Percentiles rank a stretch among this genome's conserved stretches.
phyloP scores from a whole-genome alignment of 1,140 invertebrate species.

The Neoseiulus cucumeris region DNA sequence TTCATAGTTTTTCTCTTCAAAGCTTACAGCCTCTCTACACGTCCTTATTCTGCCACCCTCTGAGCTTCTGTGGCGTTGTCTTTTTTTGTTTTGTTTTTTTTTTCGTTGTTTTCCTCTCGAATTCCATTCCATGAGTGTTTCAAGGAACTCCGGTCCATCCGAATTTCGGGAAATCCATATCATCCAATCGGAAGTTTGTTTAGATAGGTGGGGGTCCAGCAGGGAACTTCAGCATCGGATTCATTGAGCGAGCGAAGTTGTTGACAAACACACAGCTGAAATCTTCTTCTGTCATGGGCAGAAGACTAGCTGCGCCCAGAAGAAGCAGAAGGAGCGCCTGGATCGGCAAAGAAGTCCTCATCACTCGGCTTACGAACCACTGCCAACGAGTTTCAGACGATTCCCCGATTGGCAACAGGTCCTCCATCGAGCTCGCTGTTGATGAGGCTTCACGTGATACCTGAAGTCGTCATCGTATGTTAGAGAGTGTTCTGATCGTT shows the following conservation, averaged over 20 bases:
- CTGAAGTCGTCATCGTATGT: neutral
- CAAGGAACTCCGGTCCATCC: too few species aligned
- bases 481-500: neutral
- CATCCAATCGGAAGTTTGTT: neutral
- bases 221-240: conserved; percentile 63
- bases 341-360: conserved; percentile 69
- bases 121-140: too few species aligned
- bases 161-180: too few species aligned
- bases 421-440: neutral
- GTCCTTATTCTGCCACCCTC: too few species aligned
- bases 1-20: too few species aligned
- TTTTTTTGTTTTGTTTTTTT: too few species aligned
- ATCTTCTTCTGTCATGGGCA: conserved; percentile 63
- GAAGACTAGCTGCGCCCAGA: conserved; percentile 62
- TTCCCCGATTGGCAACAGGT: neutral
- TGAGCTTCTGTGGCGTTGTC: too few species aligned
- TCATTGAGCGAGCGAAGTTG: conserved; percentile 50
- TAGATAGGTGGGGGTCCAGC: conserved; percentile 72
- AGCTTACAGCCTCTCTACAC: too few species aligned
- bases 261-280: conserved; percentile 60
- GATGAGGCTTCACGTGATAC: neutral
- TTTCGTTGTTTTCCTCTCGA: too few species aligned
- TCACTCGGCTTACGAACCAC: conserved; percentile 60
- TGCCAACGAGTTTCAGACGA: conserved; percentile 37
- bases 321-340: conserved; percentile 54